These are phyloP conservation scores for Hyla sarda DNA, from an alignment of 2,113 vertebrate species.

Conservation along the genomic window DNA sequence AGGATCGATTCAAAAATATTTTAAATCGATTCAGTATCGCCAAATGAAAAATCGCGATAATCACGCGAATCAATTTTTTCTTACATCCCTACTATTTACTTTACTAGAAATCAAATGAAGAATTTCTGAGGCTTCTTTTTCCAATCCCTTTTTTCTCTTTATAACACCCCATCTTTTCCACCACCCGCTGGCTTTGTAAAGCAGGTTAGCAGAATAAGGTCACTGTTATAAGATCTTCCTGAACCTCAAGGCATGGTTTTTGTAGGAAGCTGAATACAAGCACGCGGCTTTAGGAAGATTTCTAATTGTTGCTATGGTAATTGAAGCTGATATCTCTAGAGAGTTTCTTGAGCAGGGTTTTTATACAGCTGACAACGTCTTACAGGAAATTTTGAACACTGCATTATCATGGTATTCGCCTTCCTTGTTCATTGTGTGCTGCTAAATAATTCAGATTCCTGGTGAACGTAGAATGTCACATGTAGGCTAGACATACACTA, in stretches of 20 bases:
- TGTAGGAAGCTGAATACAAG: background rate
- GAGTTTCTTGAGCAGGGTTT: constrained; percentile 1
- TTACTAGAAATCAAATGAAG: background rate
- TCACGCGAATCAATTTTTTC: too few species aligned
- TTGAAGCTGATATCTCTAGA: constrained; percentile 50
- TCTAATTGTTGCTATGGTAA: constrained; percentile 50
- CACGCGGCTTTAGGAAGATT: constrained; percentile 22
- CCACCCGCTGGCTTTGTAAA: background rate
- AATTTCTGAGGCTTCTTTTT: background rate
- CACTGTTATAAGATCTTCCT: constrained; percentile 18
- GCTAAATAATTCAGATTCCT: background rate
- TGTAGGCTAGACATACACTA: background rate
- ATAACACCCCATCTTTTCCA: background rate
- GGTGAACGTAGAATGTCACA: background rate
- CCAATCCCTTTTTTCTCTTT: background rate
- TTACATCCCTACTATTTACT: background rate
- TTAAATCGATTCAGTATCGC: too few species aligned
- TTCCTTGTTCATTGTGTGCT: background rate
- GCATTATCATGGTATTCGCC: background rate
- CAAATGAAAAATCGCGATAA: too few species aligned
- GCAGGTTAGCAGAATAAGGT: constrained; percentile 26
- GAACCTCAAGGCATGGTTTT: constrained; percentile 35
- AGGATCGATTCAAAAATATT: too few species aligned
- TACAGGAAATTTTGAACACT: background rate
- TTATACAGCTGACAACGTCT: background rate